Evolutionary conservation across 2,888 invertebrate species (phyloP).

Genomic region (Conops quadrifasciatus): DNA sequence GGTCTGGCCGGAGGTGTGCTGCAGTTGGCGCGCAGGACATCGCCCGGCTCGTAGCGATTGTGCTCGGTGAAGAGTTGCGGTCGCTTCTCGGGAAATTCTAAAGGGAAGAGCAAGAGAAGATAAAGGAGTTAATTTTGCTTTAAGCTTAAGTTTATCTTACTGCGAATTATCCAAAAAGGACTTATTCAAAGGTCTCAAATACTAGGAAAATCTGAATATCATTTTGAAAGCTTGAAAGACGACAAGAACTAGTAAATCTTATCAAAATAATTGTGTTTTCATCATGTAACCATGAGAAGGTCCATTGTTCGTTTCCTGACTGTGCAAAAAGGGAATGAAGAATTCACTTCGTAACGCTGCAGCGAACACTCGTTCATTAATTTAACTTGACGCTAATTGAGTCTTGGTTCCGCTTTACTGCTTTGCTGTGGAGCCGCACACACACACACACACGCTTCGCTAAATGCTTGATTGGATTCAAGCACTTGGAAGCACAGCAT

Average conservation of each 20-base stretch:
- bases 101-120: constrained; percentile 54
- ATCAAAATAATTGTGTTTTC: too few relatives aligned
- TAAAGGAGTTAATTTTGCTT: background rate
- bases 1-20: constrained; percentile 79
- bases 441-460: background rate
- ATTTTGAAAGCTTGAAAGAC: too few relatives aligned
- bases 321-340: too few relatives aligned
- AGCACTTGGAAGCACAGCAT: background rate
- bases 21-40: constrained; percentile 79
- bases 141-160: too few relatives aligned
- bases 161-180: background rate
- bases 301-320: too few relatives aligned
- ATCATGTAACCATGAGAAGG: too few relatives aligned
- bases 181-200: too few relatives aligned
- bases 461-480: constrained; percentile 18
- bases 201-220: too few relatives aligned
- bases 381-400: constrained; percentile 19
- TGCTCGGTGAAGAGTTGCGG: constrained; percentile 78
- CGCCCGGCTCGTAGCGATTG: constrained; percentile 78
- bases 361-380: constrained; percentile 6
- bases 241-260: too few relatives aligned
- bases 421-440: background rate
- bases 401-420: background rate
- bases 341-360: too few relatives aligned
- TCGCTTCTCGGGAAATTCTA: constrained; percentile 75